phyloP scores from a whole-genome alignment of 2,797 vertebrate species.

The Sus cebifrons region DNA sequence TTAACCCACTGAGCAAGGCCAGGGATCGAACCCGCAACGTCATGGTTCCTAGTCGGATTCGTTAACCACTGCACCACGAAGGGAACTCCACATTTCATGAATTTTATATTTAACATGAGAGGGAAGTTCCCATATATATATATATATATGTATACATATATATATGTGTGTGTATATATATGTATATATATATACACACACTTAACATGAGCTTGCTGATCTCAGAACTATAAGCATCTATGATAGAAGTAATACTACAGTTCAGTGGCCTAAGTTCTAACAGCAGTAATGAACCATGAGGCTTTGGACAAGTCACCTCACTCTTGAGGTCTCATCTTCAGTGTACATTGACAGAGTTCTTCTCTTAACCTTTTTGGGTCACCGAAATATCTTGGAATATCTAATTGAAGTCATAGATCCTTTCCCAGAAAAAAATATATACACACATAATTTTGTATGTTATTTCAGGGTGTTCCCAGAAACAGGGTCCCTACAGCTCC shows the following conservation, averaged over 20 bases:
- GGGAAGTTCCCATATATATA: too few relatives aligned
- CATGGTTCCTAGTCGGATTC: too few relatives aligned
- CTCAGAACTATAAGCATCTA: slow-evolving; percentile 18
- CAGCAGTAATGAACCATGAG: neutral
- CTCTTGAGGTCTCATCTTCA: slow-evolving; percentile 9
- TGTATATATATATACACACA: too few relatives aligned
- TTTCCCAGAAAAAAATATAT: neutral
- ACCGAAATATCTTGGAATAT: neutral
- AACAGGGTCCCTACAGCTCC: neutral
- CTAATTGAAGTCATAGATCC: slow-evolving; percentile 46
- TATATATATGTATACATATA: too few relatives aligned
- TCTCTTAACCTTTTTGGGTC: neutral
- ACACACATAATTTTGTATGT: neutral
- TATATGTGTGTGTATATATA: too few relatives aligned
- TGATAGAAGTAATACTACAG: slow-evolving; percentile 49
- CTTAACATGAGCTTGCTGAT: neutral
- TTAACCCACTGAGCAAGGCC: too few relatives aligned
- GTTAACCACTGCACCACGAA: too few relatives aligned
- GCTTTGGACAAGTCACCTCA: neutral
- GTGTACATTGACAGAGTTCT: neutral
- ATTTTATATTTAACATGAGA: slow-evolving; percentile 18
- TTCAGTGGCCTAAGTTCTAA: neutral
- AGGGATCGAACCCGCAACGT: too few relatives aligned
- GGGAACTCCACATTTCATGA: neutral
- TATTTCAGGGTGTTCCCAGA: slow-evolving; percentile 9